phyloP scores from a whole-genome alignment of 1,140 invertebrate species.

The Oppia nitens region DNA sequence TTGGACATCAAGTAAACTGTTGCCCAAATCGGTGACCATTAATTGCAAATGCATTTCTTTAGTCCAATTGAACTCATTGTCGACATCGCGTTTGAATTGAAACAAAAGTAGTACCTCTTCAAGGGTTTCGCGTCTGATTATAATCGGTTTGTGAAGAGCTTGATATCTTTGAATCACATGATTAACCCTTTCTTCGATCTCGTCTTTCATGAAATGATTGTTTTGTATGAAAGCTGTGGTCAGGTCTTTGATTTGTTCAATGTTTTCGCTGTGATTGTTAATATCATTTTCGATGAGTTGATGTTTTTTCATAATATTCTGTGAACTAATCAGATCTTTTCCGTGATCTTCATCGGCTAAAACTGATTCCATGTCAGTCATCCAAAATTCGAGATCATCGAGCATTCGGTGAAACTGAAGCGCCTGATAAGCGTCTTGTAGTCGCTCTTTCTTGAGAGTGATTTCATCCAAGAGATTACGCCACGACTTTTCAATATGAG shows the following conservation, averaged over 20 bases:
- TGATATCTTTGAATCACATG: conserved; percentile 46
- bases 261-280: conserved; percentile 78
- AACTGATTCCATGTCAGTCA: conserved; percentile 84
- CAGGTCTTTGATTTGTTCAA: conserved; percentile 80
- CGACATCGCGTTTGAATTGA: conserved; percentile 93
- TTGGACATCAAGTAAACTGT: conserved; percentile 88
- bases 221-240: conserved; percentile 81
- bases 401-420: conserved; percentile 91
- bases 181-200: conserved; percentile 42
- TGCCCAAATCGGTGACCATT: conserved; percentile 73
- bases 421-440: conserved; percentile 94
- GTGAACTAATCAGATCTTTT: conserved; percentile 88
- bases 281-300: conserved; percentile 90
- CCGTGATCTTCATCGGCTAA: conserved; percentile 86
- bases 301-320: conserved; percentile 97
- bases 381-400: conserved; percentile 89
- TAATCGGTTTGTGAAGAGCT: conserved; percentile 60
- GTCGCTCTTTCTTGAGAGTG: conserved; percentile 55
- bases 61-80: conserved; percentile 98
- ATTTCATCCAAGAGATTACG: conserved; percentile 56
- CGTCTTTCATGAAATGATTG: conserved; percentile 83
- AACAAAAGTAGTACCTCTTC: conserved; percentile 95
- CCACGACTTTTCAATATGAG: conserved; percentile 56
- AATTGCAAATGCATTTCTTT: conserved; percentile 90
- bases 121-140: conserved; percentile 71